Base-by-base conservation (phyloP, 2,113 vertebrate genomes). In the Nothoprocta perdicaria region DNA sequence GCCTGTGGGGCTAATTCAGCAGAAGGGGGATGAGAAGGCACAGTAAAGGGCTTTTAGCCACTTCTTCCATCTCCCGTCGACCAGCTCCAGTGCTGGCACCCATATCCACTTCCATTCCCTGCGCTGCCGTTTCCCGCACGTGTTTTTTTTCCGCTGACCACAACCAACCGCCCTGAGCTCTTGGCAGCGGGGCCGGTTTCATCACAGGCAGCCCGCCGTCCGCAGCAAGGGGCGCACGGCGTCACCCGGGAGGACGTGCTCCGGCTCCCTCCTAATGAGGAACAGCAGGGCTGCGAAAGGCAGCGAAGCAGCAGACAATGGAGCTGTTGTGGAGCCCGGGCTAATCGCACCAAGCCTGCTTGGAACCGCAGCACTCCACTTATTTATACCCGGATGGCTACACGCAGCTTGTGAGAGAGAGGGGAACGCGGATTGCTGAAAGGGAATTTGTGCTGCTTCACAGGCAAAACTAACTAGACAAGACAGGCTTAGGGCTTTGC, bases 151-250 rank as follows among this genome's bases (percentile, higher is more conserved):
- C 12, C 17, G 31, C 72, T 66, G 29, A n/a, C 61, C 31, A 14
- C 18, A 80, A 61, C 23, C 0, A 0, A 31, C 2, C 62, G 50
- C 57, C 43, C 1, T 9, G 52, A 65, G 58, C 17, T 45, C 38
- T 68, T 46, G 24, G 45, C n/a, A 75, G 46, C 46, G 72, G 16
- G 33, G 52, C 48, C 21, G 5, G 33, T 40, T 57, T 60, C 14
- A 48, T 46, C 62, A 24, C 11, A 60, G 9, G 24, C 55, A 61
- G 41, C n/a, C 40, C 79, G 33, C 41, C 2, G 6, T 48, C 66
- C 45, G 29, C 19, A 82, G 67, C 29, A 45, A 38, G 2, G 17
- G 40, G 16, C 23, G 9, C 41, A 17, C 22, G 21, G 5, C n/a
- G 7, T 53, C 73, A 86, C 9, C 24, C 15, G 38, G 62, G 80